These are phyloP conservation scores for Lichenostomus cassidix DNA, from an alignment of 2,113 vertebrate species.

Conservation along the genomic window DNA sequence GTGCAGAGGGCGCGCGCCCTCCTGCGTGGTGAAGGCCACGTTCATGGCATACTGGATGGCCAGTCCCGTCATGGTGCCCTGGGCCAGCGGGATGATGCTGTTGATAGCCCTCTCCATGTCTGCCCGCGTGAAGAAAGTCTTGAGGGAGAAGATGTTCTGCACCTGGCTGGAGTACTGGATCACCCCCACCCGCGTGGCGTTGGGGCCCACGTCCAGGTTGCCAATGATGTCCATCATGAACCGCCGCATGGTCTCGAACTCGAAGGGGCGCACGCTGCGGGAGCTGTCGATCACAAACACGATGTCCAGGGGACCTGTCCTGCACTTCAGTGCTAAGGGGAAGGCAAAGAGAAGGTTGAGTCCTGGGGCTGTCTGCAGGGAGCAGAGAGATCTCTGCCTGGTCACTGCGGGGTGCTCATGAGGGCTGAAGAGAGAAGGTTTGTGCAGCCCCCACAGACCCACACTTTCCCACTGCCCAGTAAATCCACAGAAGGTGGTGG, in stretches of 20 bases:
- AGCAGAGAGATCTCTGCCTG: rapidly evolving
- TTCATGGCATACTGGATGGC: slow-evolving; percentile 94
- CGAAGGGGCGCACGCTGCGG: slow-evolving; percentile 91
- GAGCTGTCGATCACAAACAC: slow-evolving; percentile 97
- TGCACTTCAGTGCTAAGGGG: slow-evolving; percentile 79
- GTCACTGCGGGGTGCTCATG: background rate
- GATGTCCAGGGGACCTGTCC: slow-evolving; percentile 88
- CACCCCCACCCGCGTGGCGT: slow-evolving; percentile 87
- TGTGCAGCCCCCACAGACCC: background rate
- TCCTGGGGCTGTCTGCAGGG: rapidly evolving
- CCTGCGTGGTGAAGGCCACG: slow-evolving; percentile 83
- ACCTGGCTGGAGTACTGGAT: slow-evolving; percentile 98
- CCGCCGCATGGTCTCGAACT: slow-evolving; percentile 94
- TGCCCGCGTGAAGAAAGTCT: slow-evolving; percentile 74
- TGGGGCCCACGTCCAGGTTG: slow-evolving; percentile 85
- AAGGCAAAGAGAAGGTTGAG: background rate
- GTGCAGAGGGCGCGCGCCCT: slow-evolving; percentile 80
- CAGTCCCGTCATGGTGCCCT: slow-evolving; percentile 97
- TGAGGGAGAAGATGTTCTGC: slow-evolving; percentile 91
- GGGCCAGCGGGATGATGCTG: slow-evolving; percentile 87
- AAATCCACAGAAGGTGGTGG: background rate
- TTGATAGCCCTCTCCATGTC: slow-evolving; percentile 90
- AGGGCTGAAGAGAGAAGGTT: background rate
- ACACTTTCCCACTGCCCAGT: background rate
- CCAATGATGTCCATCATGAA: slow-evolving; percentile 93